Conservation (phyloP, 2,113 vertebrate genomes). For the Larimichthys crocea region DNA sequence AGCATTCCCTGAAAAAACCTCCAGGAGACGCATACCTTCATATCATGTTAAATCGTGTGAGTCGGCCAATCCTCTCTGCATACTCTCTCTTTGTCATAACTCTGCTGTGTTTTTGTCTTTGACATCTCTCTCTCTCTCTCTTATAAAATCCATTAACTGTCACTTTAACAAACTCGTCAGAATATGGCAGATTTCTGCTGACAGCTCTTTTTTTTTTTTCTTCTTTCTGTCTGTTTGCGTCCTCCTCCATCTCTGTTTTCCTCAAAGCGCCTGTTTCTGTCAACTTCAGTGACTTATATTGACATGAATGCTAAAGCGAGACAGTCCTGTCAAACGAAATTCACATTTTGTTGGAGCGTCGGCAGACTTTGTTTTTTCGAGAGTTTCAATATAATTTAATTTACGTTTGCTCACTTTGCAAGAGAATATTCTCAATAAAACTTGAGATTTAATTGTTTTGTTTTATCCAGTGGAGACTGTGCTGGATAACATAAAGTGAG, state of each 20-base stretch:
- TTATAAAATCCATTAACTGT: background rate
- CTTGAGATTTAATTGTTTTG: no score
- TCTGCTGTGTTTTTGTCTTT: no score
- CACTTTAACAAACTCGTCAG: background rate
- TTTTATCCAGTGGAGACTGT: no score
- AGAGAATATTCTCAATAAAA: no score
- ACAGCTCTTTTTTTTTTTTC: constrained; percentile 7
- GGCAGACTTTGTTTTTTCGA: background rate
- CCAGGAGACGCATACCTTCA: no score
- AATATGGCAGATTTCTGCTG: background rate
- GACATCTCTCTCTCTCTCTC: no score
- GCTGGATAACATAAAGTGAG: background rate
- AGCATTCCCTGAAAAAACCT: no score
- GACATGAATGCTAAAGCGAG: background rate
- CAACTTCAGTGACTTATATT: constrained; percentile 12
- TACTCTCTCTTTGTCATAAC: no score
- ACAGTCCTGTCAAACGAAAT: background rate
- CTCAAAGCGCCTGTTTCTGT: constrained; percentile 12
- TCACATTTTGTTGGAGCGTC: background rate
- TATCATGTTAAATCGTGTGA: no score
- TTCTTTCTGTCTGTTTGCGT: background rate
- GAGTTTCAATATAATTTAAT: no score
- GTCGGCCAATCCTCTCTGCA: no score
- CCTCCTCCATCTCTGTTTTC: background rate
- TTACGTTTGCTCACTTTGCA: no score